These are phyloP conservation scores for Phenganax subtilis DNA, from an alignment of 92 coral and sea anemone species.

Conservation along the genomic window DNA sequence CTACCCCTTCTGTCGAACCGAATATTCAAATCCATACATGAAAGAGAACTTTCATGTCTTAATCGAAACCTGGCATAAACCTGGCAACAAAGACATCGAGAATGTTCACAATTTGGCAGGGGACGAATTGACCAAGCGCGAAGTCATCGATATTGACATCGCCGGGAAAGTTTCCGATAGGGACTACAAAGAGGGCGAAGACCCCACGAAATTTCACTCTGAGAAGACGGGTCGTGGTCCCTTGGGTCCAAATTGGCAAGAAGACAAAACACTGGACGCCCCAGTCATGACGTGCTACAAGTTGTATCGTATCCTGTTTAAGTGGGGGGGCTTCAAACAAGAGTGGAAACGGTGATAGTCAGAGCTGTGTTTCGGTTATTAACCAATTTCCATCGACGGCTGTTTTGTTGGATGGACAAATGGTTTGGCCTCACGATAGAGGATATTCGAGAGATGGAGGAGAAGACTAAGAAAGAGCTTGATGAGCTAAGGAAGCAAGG, in stretches of 20 bases:
- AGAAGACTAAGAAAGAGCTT: constrained; percentile 67
- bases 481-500: constrained; percentile 56
- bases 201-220: constrained; percentile 68
- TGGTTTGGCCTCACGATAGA: constrained; percentile 92
- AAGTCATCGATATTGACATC: constrained; percentile 59
- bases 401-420: constrained; percentile 90
- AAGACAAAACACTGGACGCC: constrained; percentile 38
- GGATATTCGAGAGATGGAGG: constrained; percentile 80
- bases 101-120: constrained; percentile 63
- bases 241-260: constrained; percentile 55
- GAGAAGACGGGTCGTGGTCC: constrained; percentile 78
- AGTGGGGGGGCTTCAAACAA: constrained; percentile 82
- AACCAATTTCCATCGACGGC: constrained; percentile 87
- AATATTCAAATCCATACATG: constrained; percentile 81
- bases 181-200: constrained; percentile 88
- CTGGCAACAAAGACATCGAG: constrained; percentile 51
- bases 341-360: constrained; percentile 55
- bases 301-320: constrained; percentile 71
- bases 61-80: constrained; percentile 79
- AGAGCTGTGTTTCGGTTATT: constrained; percentile 66
- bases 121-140: constrained; percentile 51
- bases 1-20: constrained; percentile 87
- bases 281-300: constrained; percentile 97
- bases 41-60: constrained; percentile 51
- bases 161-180: constrained; percentile 29